phyloP scores from a whole-genome alignment of 2,888 invertebrate genomes.

The Cryptus viduatorius region DNA sequence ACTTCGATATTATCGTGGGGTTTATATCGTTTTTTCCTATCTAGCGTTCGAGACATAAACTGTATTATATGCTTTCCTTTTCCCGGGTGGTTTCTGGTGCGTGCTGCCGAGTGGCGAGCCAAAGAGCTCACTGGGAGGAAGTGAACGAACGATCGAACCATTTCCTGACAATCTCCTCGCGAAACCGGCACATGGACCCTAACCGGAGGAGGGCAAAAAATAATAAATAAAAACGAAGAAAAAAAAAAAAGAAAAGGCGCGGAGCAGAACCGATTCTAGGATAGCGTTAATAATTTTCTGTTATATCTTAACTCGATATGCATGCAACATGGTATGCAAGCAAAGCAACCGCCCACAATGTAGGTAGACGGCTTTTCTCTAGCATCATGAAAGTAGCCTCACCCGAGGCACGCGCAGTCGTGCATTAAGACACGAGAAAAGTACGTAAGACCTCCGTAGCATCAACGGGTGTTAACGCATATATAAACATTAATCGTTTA shows the following conservation, averaged over 20 bases:
- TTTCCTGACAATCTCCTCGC: conserved; percentile 59
- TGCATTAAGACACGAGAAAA: conserved; percentile 41
- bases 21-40: conserved; percentile 4
- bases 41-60: background rate
- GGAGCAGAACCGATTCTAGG: background rate
- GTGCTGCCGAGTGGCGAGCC: conserved; percentile 13
- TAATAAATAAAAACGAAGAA: conserved; percentile 4
- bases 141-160: conserved; percentile 42
- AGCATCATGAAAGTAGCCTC: conserved; percentile 74
- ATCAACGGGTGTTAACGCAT: conserved; percentile 35
- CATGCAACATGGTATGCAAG: conserved; percentile 16
- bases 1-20: conserved; percentile 57
- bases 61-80: conserved; percentile 41
- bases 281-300: background rate
- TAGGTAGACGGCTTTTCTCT: conserved; percentile 81
- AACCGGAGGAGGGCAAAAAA: background rate
- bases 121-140: conserved; percentile 29
- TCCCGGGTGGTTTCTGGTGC: conserved; percentile 15
- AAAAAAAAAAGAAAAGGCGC: background rate
- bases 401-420: conserved; percentile 44
- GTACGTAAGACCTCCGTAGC: conserved; percentile 19
- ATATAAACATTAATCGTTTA: conserved; percentile 51
- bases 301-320: background rate
- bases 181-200: conserved; percentile 40
- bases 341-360: conserved; percentile 74